These are phyloP conservation scores for Phallusia fumigata DNA, from an alignment of 23 tunicate species.

Conservation along the genomic window DNA sequence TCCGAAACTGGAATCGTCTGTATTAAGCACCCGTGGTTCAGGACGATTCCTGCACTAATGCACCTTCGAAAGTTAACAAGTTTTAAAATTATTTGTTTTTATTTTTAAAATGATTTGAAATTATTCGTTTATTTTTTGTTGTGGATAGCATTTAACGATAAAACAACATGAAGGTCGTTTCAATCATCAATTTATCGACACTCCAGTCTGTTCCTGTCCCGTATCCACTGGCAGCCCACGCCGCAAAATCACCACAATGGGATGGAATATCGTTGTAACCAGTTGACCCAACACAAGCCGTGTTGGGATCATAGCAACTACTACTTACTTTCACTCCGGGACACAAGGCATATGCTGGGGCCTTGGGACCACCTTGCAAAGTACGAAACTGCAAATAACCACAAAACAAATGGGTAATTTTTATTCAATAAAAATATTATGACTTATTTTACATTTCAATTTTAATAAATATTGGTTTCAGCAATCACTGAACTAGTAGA, in stretches of 20 bases:
- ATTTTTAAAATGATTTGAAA: too few species aligned
- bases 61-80: too few species aligned
- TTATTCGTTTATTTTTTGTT: background rate
- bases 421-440: too few species aligned
- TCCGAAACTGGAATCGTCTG: too few species aligned
- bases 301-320: background rate
- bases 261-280: slow-evolving; percentile 15
- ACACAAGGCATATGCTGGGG: slow-evolving; percentile 21
- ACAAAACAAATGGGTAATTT: too few species aligned
- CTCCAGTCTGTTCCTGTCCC: background rate
- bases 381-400: background rate
- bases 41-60: too few species aligned
- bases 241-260: slow-evolving; percentile 44
- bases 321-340: slow-evolving; percentile 28
- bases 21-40: too few species aligned
- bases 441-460: too few species aligned
- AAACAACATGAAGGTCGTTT: slow-evolving; percentile 20
- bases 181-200: background rate
- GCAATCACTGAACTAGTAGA: too few species aligned
- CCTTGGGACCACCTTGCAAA: background rate
- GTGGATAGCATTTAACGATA: slow-evolving; percentile 20
- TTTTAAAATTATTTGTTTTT: too few species aligned
- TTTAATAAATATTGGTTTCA: too few species aligned
- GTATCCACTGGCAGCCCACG: background rate
- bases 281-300: slow-evolving; percentile 23